These are phyloP conservation scores for Rhincodon typus DNA, from an alignment of 2,797 vertebrate species.

Conservation along the genomic window DNA sequence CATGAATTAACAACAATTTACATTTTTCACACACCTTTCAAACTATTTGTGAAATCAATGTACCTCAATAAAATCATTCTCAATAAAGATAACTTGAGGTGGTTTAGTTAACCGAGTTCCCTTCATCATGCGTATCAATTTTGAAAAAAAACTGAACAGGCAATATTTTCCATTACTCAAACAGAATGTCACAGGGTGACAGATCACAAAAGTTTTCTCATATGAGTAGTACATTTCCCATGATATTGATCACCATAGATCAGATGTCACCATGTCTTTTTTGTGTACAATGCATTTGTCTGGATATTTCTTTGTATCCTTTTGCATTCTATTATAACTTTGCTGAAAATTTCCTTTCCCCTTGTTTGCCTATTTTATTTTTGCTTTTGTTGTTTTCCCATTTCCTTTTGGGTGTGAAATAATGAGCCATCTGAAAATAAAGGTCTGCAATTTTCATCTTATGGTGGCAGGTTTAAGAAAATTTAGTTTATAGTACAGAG, in stretches of 20 bases:
- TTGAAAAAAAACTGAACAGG: not conserved
- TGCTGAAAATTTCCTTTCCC: not conserved
- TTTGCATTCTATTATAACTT: not conserved
- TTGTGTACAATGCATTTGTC: not conserved
- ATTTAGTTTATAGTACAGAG: not conserved
- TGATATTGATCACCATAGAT: not conserved
- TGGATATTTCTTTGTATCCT: not conserved
- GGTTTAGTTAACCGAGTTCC: not conserved
- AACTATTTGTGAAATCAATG: no score
- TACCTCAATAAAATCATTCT: not conserved
- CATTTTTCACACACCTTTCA: not conserved
- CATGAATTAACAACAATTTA: no score
- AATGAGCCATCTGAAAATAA: not conserved
- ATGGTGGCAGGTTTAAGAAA: not conserved
- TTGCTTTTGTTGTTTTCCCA: not conserved
- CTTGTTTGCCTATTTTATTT: not conserved
- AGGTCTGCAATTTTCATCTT: constrained; percentile 2
- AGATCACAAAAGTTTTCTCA: not conserved
- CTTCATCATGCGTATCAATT: not conserved
- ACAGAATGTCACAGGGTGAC: not conserved
- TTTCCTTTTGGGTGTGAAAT: not conserved
- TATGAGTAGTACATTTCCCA: not conserved
- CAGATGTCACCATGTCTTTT: not conserved
- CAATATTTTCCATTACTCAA: not conserved
- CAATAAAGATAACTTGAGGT: not conserved